phyloP scores from a whole-genome alignment of 1,140 invertebrate genomes.

The Microplitis demolitor region DNA sequence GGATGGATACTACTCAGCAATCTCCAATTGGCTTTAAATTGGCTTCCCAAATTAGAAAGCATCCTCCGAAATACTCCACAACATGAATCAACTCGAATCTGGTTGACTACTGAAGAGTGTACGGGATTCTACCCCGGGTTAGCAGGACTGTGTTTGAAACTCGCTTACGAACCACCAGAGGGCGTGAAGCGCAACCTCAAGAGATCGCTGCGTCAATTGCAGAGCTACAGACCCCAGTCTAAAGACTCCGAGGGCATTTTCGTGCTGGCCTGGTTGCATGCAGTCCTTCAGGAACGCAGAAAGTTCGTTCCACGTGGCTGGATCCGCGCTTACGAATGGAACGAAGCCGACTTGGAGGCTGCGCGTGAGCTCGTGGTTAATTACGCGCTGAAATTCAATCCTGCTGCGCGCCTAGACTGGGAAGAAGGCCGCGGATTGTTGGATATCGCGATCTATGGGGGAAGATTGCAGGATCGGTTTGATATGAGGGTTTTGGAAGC shows the following conservation, averaged over 20 bases:
- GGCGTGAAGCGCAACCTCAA: slow-evolving; percentile 68
- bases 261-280: slow-evolving; percentile 81
- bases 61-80: slow-evolving; percentile 69
- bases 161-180: slow-evolving; percentile 82
- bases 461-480: slow-evolving; percentile 81
- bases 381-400: slow-evolving; percentile 48
- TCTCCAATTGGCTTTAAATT: slow-evolving; percentile 82
- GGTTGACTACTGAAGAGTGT: slow-evolving; percentile 77
- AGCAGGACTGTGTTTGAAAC: slow-evolving; percentile 76
- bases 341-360: slow-evolving; percentile 79
- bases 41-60: slow-evolving; percentile 74
- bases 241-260: slow-evolving; percentile 66
- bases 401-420: slow-evolving; percentile 65
- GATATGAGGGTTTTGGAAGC: slow-evolving; percentile 76
- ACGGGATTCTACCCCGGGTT: slow-evolving; percentile 68
- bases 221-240: slow-evolving; percentile 43
- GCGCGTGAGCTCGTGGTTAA: slow-evolving; percentile 75
- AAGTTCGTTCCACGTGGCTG: slow-evolving; percentile 64
- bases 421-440: slow-evolving; percentile 79
- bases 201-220: slow-evolving; percentile 56
- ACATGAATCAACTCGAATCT: slow-evolving; percentile 73
- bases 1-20: slow-evolving; percentile 87
- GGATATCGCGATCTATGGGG: slow-evolving; percentile 86
- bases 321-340: slow-evolving; percentile 80
- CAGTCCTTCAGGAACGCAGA: slow-evolving; percentile 85